Conservation (phyloP, 2,797 vertebrate species). For the Cercopithecus diana region DNA sequence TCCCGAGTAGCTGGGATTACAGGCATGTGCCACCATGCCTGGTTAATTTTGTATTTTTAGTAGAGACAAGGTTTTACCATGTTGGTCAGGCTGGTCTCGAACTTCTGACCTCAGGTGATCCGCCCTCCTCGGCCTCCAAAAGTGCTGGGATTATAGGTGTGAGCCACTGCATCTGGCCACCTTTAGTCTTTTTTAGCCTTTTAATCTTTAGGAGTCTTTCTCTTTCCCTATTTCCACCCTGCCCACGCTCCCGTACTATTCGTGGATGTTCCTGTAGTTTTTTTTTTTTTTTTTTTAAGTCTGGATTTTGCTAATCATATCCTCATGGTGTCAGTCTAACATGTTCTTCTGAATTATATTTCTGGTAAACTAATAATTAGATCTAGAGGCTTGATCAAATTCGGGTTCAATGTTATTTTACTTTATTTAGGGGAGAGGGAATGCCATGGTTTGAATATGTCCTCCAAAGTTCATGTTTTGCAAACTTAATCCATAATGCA, state of each 20-base stretch:
- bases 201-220: neutral
- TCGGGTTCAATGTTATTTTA: neutral
- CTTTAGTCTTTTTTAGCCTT: neutral
- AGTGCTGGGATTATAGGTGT: neutral
- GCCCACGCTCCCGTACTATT: neutral
- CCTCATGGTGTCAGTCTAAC: neutral
- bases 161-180: neutral
- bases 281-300: neutral
- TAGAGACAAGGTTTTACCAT: neutral
- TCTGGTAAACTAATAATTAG: neutral
- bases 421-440: neutral
- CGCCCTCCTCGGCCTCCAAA: neutral
- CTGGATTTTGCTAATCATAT: neutral
- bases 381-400: neutral
- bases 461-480: neutral
- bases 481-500: neutral
- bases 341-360: neutral
- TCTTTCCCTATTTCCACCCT: neutral
- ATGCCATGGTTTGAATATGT: neutral
- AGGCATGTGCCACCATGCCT: neutral
- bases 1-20: neutral
- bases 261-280: neutral
- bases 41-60: neutral
- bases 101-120: neutral
- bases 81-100: neutral